These are phyloP conservation scores for Lota lota DNA, from an alignment of 2,113 vertebrate genomes.

Conservation along the genomic window DNA sequence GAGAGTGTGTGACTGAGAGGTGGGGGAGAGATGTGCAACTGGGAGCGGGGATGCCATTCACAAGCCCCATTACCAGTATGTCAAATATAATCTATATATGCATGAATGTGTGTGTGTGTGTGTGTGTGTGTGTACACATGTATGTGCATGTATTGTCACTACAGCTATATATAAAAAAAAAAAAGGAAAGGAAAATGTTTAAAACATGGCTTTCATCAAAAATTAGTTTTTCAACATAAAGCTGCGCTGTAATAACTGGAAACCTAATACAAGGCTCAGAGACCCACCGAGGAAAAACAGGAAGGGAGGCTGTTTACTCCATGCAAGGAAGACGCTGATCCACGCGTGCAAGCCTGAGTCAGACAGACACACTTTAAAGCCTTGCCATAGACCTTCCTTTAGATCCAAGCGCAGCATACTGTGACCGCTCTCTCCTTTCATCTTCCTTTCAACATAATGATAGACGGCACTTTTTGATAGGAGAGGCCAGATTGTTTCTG, in stretches of 20 bases:
- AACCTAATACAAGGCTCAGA: too few relatives aligned
- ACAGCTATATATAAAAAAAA: too few relatives aligned
- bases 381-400: slow-evolving; percentile 36
- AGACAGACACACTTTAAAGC: slow-evolving; percentile 36
- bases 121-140: too few relatives aligned
- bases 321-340: neutral
- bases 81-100: slow-evolving; percentile 21
- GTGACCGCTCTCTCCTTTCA: slow-evolving; percentile 68
- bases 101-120: too few relatives aligned
- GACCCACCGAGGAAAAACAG: too few relatives aligned
- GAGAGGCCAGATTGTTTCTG: slow-evolving; percentile 63
- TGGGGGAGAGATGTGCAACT: slow-evolving; percentile 63
- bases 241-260: too few relatives aligned
- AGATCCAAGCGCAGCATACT: slow-evolving; percentile 58
- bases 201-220: neutral
- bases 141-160: too few relatives aligned
- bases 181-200: too few relatives aligned
- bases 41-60: slow-evolving; percentile 55
- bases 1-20: slow-evolving; percentile 64
- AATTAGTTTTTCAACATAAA: too few relatives aligned
- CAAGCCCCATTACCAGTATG: slow-evolving; percentile 49
- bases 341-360: slow-evolving; percentile 29
- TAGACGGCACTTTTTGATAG: slow-evolving; percentile 57
- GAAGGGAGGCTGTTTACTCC: neutral
- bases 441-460: slow-evolving; percentile 65